Conservation (phyloP, 2,113 vertebrate species). For the Corythornis madagascariensis region DNA sequence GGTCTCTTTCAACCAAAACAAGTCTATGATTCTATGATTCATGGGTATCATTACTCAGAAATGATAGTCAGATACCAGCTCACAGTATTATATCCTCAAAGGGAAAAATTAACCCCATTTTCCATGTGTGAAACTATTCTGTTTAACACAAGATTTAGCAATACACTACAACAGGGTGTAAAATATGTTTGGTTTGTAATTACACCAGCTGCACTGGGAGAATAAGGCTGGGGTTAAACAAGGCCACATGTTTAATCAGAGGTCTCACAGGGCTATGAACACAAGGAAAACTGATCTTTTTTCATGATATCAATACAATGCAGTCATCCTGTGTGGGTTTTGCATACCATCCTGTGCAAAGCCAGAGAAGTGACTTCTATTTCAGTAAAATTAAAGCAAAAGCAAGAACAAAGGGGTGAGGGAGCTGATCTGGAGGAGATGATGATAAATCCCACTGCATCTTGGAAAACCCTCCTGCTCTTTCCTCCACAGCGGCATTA, state of each 20-base stretch:
- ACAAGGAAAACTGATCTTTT: slow-evolving; percentile 49
- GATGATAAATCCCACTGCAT: slow-evolving; percentile 31
- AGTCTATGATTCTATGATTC: neutral
- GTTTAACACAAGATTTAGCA: neutral
- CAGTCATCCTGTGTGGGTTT: slow-evolving; percentile 59
- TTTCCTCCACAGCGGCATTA: neutral
- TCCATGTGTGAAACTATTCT: neutral
- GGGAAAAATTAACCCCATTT: neutral
- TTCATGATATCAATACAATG: slow-evolving; percentile 42
- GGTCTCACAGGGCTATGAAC: slow-evolving; percentile 18
- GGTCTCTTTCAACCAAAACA: neutral
- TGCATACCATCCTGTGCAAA: slow-evolving; percentile 32
- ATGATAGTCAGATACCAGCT: neutral
- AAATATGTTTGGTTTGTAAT: slow-evolving; percentile 7
- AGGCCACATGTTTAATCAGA: slow-evolving; percentile 41
- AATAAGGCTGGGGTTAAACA: slow-evolving; percentile 48
- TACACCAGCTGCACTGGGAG: neutral
- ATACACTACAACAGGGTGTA: neutral
- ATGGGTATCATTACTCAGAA: neutral
- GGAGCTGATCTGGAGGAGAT: neutral
- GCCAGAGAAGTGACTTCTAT: slow-evolving; percentile 17
- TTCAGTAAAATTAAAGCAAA: slow-evolving; percentile 41
- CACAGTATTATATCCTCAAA: neutral
- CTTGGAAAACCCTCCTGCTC: slow-evolving; percentile 15
- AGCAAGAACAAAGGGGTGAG: neutral